phyloP scores from a whole-genome alignment of 2,888 invertebrate genomes.

The Gasteruption jaculator region DNA sequence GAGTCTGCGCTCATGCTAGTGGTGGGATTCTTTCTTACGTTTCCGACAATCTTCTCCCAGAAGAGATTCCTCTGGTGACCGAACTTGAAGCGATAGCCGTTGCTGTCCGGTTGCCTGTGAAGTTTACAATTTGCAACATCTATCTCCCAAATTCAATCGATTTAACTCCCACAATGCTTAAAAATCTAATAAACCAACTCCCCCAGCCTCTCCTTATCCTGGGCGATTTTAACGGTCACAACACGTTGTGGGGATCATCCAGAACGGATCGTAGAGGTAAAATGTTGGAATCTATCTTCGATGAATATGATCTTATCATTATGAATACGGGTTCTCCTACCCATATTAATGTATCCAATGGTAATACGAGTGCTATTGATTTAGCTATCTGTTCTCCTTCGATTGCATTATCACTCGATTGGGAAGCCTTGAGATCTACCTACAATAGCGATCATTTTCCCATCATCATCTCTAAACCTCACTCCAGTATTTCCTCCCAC shows the following conservation, averaged over 20 bases:
- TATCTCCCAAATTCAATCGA: no score
- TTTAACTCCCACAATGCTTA: slow-evolving; percentile 19
- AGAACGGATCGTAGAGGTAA: slow-evolving; percentile 21
- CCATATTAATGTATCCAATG: slow-evolving; percentile 20
- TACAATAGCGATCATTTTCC: slow-evolving; percentile 22
- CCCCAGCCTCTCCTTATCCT: slow-evolving; percentile 24
- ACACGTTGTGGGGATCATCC: slow-evolving; percentile 21
- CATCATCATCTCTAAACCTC: slow-evolving; percentile 10
- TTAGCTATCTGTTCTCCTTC: slow-evolving; percentile 14
- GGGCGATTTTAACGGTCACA: slow-evolving; percentile 29
- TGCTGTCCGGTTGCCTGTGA: slow-evolving; percentile 8
- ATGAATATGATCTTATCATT: slow-evolving; percentile 15
- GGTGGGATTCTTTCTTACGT: slow-evolving; percentile 17
- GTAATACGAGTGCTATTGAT: slow-evolving; percentile 21
- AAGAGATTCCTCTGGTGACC: slow-evolving; percentile 7
- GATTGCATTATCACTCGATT: slow-evolving; percentile 13
- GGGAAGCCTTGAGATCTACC: slow-evolving; percentile 9
- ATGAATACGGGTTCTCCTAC: slow-evolving; percentile 19
- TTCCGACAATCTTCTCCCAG: slow-evolving; percentile 6
- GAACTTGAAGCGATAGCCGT: slow-evolving; percentile 19
- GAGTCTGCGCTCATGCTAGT: slow-evolving; percentile 4
- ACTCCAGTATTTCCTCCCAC: background rate
- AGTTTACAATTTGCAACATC: slow-evolving; percentile 21
- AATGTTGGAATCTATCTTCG: slow-evolving; percentile 20
- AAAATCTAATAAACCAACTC: slow-evolving; percentile 20